Evolutionary conservation across 2,113 vertebrate species (phyloP), one percentile per base, ranked within the genome.

Genomic region (Saccopteryx bilineata): DNA sequence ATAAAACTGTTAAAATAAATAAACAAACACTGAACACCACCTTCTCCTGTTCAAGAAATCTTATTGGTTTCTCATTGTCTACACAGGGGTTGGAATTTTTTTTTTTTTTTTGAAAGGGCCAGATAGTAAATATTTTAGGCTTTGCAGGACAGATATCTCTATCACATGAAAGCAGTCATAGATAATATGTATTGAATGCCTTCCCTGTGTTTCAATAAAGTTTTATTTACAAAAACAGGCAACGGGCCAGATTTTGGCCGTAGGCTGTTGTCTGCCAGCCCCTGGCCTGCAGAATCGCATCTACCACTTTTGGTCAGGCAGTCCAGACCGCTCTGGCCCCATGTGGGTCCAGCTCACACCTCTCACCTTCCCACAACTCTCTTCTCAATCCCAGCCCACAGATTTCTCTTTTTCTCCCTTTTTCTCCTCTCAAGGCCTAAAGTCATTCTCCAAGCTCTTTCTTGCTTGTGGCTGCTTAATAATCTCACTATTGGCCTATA

Each of bases 141-240:
- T 39, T 39, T 39, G 39, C 39, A 39, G 39, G 39, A 39, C 39
- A 39, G 39, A 39, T 39, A 39, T 39, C 39, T 39, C 39, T 15
- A 24, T 10, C 18, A 18, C 12, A 19, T 33, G 19, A 61, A 71
- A 69, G 31, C 39, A 39, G 39, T 39, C 39, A 39, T 39, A 79
- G 39, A 56, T 28, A 52, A n/a, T 14, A 46, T 11, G 28, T 39
- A 60, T 92, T 31, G 24, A 81, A 86, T 86, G 61, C 9, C 5
- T 4, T 33, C 10, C 24, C 71, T 33, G 8, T 24, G 24, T 92
- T 90, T 92, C 74, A 85, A 60, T 71, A 86, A 95, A 92, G 33
- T 46, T 87, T 94, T 87, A 83, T 90, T 90, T 78, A 84, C 5
- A 71, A 74, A 92, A 96, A 56, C 0, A 65, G 63, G 8, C 33